Base-by-base conservation (phyloP, 2,113 vertebrate genomes). In the Proteles cristata region DNA sequence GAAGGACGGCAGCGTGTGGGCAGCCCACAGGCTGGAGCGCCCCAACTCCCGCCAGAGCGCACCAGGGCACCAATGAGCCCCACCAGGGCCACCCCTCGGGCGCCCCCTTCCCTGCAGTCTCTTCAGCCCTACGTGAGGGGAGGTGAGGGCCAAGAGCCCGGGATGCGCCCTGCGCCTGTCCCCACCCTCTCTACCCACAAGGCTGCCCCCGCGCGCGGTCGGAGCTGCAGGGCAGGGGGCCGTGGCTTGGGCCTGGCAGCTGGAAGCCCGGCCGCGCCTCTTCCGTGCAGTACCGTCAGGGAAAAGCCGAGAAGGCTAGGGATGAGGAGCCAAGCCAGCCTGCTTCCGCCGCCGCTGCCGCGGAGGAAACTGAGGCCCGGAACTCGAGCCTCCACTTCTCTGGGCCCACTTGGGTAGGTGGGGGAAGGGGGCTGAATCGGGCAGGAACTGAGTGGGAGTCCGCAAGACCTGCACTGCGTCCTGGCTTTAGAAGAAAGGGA, bases 291-390 rank as follows among this genome's bases (percentile, higher is more conserved):
- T 21, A 1, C 0, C 7, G 19, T 15, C 45, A 33, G 33, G 23
- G 26, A 45, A 65, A 48, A 19, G 4, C 65, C 0, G 17, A 10
- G 2, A 39, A 26, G 55, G 14, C 43, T 8, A 0, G 31, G 77
- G 28, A 31, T 4, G 10, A 45, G 28, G 33, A 63, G 16, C 68
- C 79, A 14, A n/a, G 33, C 12, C 69, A 12, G 63, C 68, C 45
- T 43, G 69, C 50, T 39, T 39, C 39, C 5, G 7, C 7, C 8
- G 10, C 50, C 1, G 9, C 33, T 4, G 1, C n/a, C 19, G 11
- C 39, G 2, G 1, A 65, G 77, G 96, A 95, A 82, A 79, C 90
- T 50, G 83, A 96, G 90, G 79, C 86, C 21, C 0, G 8, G 55
- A n/a, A n/a, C 80, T 43, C 5, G 0, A 21, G 45, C 12, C 88